These are phyloP conservation scores for Melanogrammus aeglefinus DNA, from an alignment of 2,797 vertebrate species.

Conservation along the genomic window DNA sequence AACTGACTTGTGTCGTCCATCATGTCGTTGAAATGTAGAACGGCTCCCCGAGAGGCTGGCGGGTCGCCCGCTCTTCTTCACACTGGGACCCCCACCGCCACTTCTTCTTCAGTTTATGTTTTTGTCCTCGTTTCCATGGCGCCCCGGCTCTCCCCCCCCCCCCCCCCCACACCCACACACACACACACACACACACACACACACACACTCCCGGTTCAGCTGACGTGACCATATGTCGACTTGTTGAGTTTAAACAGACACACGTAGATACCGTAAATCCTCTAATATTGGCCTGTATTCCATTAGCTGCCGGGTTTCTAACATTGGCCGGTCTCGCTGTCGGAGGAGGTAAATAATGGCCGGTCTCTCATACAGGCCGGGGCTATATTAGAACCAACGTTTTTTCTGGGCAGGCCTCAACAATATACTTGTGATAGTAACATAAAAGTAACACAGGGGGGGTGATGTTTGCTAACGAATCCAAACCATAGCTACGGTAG, in stretches of 20 bases:
- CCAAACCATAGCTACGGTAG: too few species aligned
- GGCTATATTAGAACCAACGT: too few species aligned
- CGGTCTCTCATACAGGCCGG: too few species aligned
- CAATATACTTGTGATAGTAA: too few species aligned
- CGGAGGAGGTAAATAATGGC: too few species aligned
- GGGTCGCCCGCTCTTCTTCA: slow-evolving; percentile 42
- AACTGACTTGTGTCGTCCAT: slow-evolving; percentile 63
- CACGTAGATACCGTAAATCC: too few species aligned
- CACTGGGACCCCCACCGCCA: neutral
- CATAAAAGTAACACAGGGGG: too few species aligned
- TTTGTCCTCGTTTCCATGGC: neutral
- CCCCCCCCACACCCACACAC: slow-evolving; percentile 36
- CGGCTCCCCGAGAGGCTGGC: slow-evolving; percentile 63
- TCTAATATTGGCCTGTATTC: too few species aligned
- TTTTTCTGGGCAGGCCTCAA: too few species aligned
- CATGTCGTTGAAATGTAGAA: slow-evolving; percentile 62
- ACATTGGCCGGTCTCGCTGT: too few species aligned
- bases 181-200: neutral
- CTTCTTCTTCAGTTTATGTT: neutral
- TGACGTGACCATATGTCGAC: slow-evolving; percentile 40
- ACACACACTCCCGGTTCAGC: slow-evolving; percentile 52
- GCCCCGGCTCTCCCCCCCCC: slow-evolving; percentile 23
- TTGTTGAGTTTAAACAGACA: slow-evolving; percentile 8
- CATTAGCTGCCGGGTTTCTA: too few species aligned
- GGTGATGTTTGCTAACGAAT: too few species aligned